Evolutionary conservation across 2,113 vertebrate species (phyloP).

Genomic region (Promerops cafer): DNA sequence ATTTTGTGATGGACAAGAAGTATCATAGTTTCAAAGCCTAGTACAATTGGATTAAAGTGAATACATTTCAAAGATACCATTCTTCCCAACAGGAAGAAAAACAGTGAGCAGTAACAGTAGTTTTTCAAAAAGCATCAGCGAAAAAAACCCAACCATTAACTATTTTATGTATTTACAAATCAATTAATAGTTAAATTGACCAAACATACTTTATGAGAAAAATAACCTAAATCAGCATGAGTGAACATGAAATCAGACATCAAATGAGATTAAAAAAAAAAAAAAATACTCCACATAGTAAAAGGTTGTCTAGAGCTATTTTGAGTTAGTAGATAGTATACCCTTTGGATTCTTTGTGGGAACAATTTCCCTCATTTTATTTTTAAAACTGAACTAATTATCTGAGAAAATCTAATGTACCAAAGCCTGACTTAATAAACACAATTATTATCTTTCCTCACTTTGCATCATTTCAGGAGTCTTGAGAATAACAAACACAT

Average conservation of each 20-base stretch:
- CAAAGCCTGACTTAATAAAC: background rate
- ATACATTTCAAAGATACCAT: background rate
- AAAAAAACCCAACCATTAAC: background rate
- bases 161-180: background rate
- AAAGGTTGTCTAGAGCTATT: background rate
- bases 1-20: background rate
- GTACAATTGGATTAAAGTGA: background rate
- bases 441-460: background rate
- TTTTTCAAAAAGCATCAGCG: background rate
- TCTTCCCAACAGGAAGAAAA: background rate
- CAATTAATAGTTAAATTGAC: background rate
- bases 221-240: background rate
- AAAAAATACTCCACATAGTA: background rate
- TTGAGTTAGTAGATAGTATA: background rate
- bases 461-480: background rate
- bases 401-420: background rate
- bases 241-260: background rate
- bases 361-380: background rate
- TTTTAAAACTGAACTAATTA: conserved; percentile 12
- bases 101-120: background rate
- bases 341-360: background rate
- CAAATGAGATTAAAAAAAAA: background rate
- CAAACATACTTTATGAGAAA: background rate
- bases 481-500: background rate
- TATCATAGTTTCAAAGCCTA: background rate